Evolutionary conservation across 2,113 vertebrate genomes (phyloP), one percentile per base, ranked within the genome.

Genomic region (Daphoenositta chrysoptera): DNA sequence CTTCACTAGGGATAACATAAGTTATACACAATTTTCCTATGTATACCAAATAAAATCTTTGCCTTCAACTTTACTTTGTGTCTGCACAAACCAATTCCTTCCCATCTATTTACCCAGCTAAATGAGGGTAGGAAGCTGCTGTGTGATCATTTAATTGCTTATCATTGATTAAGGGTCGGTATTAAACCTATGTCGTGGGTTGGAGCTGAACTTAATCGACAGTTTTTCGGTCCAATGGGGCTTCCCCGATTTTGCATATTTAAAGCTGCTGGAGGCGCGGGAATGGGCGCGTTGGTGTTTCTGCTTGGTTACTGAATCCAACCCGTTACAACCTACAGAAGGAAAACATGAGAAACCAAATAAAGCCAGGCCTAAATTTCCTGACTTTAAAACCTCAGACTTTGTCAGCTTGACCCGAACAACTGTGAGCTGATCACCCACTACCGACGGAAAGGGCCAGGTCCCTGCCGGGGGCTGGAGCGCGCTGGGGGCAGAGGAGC

Each of bases 31-130:
- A 66, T 96, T 96, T 96, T 97, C 57, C 64, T 97, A 92, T 64
- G 87, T 96, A 86, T 96, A 97, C 80, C 93, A 97, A 79, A 96
- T 93, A 98, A 81, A 97, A 96, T 95, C 92, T 97, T 97, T 96
- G 94, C 96, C 97, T 97, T 97, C 95, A 97, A 96, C 97, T 81
- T 90, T 90, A 86, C 65, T 93, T 94, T 95, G 95, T 92, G 95
- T 95, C 93, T 71, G n/a, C 88, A 95, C 91, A 93, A 95, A 78
- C 94, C 48, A 85, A 89, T 30, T 54, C 65, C 63, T 89, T 87
- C 53, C 39, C 87, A 26, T 77, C 56, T 63, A 45, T 42, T 73
- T 86, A 21, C 76, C 66, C 39, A 71, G 65, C 51, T 75, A 86
- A 80, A 61, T 24, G 45, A 57, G 15, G 71, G n/a, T 20, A 90